These are phyloP conservation scores for Poecile montanus DNA, from an alignment of 2,797 vertebrate genomes.

Conservation along the genomic window DNA sequence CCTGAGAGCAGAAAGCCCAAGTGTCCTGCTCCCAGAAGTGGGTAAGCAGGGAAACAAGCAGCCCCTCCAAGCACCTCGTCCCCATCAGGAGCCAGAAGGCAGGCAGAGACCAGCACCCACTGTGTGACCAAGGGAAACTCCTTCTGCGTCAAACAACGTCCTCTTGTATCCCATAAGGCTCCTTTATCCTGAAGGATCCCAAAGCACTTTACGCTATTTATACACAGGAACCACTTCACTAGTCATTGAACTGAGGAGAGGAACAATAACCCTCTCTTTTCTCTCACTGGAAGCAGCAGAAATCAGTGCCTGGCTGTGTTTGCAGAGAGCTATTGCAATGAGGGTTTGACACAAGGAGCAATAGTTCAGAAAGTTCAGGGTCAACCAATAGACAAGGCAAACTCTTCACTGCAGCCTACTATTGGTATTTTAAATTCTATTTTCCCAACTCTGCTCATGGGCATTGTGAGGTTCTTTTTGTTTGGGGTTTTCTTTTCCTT, in stretches of 20 bases:
- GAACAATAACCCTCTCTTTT: conserved; percentile 23
- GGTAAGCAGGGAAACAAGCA: not conserved
- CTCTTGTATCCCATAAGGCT: conserved; percentile 49
- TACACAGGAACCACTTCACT: conserved; percentile 68
- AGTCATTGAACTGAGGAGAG: conserved; percentile 19
- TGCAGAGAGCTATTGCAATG: not conserved
- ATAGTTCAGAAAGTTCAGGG: not conserved
- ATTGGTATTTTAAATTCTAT: not conserved
- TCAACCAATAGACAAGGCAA: not conserved
- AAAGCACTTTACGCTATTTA: conserved; percentile 38
- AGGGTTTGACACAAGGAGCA: not conserved
- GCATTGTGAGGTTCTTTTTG: not conserved
- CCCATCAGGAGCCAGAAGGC: not conserved
- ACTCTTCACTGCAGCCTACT: not conserved
- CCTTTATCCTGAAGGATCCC: conserved; percentile 59
- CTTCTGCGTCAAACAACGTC: not conserved
- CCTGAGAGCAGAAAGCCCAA: not conserved
- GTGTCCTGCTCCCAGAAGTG: not conserved
- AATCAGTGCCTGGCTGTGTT: conserved; percentile 2
- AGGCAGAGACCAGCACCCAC: not conserved
- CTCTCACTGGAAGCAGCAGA: not conserved
- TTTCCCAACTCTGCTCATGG: not conserved
- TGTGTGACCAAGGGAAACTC: not conserved
- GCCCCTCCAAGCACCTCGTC: not conserved
- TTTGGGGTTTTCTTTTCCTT: not conserved